These are phyloP conservation scores for Trissolcus brochymenae DNA, from an alignment of 2,888 invertebrate genomes.

Conservation along the genomic window DNA sequence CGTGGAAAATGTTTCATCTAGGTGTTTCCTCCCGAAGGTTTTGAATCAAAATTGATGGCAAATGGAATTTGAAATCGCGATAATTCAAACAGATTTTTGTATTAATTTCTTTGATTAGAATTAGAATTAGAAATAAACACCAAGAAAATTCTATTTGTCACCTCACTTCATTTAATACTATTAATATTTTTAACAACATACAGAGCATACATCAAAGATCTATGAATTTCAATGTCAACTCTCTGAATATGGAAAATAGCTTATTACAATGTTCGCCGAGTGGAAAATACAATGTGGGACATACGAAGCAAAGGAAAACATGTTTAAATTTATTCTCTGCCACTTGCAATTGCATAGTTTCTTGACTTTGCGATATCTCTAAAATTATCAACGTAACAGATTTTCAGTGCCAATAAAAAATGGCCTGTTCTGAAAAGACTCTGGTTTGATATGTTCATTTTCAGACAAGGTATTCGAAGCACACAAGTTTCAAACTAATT, in stretches of 20 bases:
- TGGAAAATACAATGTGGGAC: constrained; percentile 68
- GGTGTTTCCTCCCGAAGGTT: constrained; percentile 4
- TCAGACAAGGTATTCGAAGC: too few relatives aligned
- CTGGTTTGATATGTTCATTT: too few relatives aligned
- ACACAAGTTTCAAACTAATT: too few relatives aligned
- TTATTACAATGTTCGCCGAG: constrained; percentile 67
- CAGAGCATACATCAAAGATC: constrained; percentile 71
- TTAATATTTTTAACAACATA: constrained; percentile 68
- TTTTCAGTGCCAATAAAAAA: too few relatives aligned
- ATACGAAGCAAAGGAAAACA: constrained; percentile 45
- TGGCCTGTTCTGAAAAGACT: too few relatives aligned
- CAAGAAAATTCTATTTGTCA: constrained; percentile 6
- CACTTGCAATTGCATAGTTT: constrained; percentile 12
- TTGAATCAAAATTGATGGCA: neutral
- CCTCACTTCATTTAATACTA: constrained; percentile 64
- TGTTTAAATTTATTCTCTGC: constrained; percentile 30
- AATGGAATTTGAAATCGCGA: too few relatives aligned
- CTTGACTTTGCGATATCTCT: constrained; percentile 33
- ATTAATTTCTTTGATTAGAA: neutral
- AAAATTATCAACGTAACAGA: neutral
- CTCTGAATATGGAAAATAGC: constrained; percentile 71
- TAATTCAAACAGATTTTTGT: neutral
- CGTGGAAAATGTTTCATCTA: constrained; percentile 39
- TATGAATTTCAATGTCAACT: constrained; percentile 68
- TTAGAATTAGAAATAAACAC: too few relatives aligned